Percentiles rank a stretch among this genome's conserved stretches.
phyloP scores from a whole-genome alignment of 2,888 invertebrate species.

The Conistra vaccinii region DNA sequence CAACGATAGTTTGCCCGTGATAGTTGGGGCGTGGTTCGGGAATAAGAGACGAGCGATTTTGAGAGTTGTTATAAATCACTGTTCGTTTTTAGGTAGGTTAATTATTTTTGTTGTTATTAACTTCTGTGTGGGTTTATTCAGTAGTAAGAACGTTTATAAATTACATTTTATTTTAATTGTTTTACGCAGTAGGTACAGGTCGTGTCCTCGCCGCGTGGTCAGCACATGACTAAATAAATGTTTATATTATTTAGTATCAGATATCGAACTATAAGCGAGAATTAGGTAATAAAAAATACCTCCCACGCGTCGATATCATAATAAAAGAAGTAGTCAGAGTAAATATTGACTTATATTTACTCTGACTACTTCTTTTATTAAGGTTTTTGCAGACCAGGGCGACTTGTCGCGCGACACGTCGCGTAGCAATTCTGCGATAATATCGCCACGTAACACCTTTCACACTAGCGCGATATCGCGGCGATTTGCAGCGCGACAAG shows the following conservation, averaged over 20 bases:
- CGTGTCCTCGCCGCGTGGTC: constrained; percentile 4
- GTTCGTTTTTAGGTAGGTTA: neutral
- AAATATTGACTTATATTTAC: no score
- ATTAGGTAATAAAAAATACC: neutral
- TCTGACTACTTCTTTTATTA: no score
- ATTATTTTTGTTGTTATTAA: neutral
- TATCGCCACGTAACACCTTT: no score
- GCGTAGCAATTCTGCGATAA: no score
- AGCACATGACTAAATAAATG: neutral
- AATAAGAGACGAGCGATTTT: constrained; percentile 19
- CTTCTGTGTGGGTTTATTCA: neutral
- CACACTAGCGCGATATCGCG: no score
- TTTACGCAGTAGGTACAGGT: constrained; percentile 10
- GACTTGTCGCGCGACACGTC: no score
- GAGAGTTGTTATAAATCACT: neutral
- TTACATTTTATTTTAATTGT: constrained; percentile 1
- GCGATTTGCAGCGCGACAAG: no score
- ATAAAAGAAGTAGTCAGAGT: neutral
- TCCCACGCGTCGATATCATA: constrained; percentile 1
- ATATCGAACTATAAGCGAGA: neutral
- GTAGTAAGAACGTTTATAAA: neutral
- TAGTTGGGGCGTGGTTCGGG: constrained; percentile 4
- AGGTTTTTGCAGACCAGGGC: no score
- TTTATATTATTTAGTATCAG: constrained; percentile 2
- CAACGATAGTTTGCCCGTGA: neutral